A percentile compares a stretch with the other conserved stretches of the same genome.
Evolutionary conservation across 2,797 vertebrate species (phyloP).

Genomic region (Xenentodon cancila): DNA sequence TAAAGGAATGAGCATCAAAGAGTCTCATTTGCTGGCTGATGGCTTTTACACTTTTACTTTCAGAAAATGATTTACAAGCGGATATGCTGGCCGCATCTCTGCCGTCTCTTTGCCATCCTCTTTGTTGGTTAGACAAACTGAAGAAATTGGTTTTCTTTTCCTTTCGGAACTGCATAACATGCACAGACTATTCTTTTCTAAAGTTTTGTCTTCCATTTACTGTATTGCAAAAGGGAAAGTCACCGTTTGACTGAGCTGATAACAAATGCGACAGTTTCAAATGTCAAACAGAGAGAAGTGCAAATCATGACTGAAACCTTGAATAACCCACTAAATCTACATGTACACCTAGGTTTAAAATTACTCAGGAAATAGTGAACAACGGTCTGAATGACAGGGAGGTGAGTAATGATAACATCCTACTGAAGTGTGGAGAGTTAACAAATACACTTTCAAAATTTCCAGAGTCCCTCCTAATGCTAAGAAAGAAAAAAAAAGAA

Average conservation of each 20-base stretch:
- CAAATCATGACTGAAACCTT: constrained; percentile 35
- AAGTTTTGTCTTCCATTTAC: constrained; percentile 9
- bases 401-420: background rate
- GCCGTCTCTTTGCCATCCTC: background rate
- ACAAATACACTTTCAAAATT: constrained; percentile 10
- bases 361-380: constrained; percentile 29
- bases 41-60: background rate
- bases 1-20: too few species aligned
- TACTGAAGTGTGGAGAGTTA: constrained; percentile 1
- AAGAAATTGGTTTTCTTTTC: background rate
- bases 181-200: background rate
- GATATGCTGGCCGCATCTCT: background rate
- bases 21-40: background rate
- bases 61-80: background rate
- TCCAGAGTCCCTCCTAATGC: background rate
- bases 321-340: constrained; percentile 22
- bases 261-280: background rate
- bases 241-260: constrained; percentile 17
- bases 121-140: background rate
- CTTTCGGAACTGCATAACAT: background rate
- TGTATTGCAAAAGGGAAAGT: constrained; percentile 2
- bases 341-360: constrained; percentile 7
- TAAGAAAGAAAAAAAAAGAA: background rate
- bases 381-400: constrained; percentile 15
- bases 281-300: constrained; percentile 2